A percentile compares a stretch with the other conserved stretches of the same genome.
Evolutionary conservation across 2,888 invertebrate genomes (phyloP).

Genomic region (Tricholauxania praeusta): DNA sequence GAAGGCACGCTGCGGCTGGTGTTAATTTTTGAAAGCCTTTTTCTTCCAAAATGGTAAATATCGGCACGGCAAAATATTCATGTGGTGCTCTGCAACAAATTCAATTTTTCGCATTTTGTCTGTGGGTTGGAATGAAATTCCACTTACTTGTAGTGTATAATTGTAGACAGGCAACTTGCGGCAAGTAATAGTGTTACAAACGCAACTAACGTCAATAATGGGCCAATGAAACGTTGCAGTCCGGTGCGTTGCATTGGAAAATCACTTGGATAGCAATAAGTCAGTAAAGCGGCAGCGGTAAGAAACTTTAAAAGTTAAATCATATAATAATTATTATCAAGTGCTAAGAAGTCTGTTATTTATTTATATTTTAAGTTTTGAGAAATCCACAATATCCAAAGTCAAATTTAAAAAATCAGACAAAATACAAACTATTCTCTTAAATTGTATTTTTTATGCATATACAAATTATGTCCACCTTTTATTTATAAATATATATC

Average conservation of each 20-base stretch:
- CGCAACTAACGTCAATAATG: constrained; percentile 55
- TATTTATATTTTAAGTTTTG: no score
- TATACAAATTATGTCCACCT: no score
- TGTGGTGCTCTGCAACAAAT: constrained; percentile 53
- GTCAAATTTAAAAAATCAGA: no score
- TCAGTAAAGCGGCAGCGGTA: constrained; percentile 60
- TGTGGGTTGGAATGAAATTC: neutral
- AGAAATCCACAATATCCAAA: no score
- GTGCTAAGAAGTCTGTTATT: neutral
- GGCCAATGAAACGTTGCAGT: constrained; percentile 56
- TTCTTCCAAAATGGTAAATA: constrained; percentile 70
- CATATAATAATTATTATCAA: neutral
- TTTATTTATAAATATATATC: no score
- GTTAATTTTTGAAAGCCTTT: constrained; percentile 71
- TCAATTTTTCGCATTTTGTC: neutral
- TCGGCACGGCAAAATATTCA: constrained; percentile 66
- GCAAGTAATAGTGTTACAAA: constrained; percentile 60
- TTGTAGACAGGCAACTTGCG: constrained; percentile 64
- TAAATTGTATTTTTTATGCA: no score
- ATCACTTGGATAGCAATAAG: constrained; percentile 64
- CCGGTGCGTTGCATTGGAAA: constrained; percentile 58
- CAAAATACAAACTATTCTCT: no score
- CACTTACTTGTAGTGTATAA: constrained; percentile 63
- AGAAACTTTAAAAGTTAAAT: constrained; percentile 54
- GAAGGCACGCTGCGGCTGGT: constrained; percentile 71